Percentiles rank a stretch among this genome's conserved stretches.
These are phyloP conservation scores for Crioceris asparagi DNA, from an alignment of 2,888 invertebrate genomes.

Conservation along the genomic window DNA sequence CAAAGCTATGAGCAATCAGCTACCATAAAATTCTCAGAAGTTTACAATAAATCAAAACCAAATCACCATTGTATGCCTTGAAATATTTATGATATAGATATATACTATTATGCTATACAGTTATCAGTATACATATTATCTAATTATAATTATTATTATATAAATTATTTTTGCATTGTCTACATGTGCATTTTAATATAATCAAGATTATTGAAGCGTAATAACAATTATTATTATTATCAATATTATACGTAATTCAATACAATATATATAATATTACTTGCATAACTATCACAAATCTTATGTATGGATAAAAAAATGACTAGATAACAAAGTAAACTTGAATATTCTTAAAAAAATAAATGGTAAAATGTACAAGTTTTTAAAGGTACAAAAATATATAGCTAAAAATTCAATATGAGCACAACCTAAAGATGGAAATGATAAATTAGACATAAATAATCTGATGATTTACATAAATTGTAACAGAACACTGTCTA, in stretches of 20 bases:
- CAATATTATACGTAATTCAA: conserved; percentile 12
- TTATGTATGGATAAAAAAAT: conserved; percentile 11
- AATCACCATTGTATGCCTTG: too few relatives aligned
- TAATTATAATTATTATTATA: too few relatives aligned
- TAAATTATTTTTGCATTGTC: conserved; percentile 23
- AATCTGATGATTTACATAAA: conserved; percentile 22
- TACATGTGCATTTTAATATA: conserved; percentile 23
- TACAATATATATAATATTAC: conserved; percentile 20
- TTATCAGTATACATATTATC: too few relatives aligned
- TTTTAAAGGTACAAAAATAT: conserved; percentile 3
- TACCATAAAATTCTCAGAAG: too few relatives aligned
- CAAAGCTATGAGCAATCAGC: too few relatives aligned
- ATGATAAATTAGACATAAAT: background rate
- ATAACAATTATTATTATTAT: conserved; percentile 10
- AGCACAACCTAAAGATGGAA: background rate
- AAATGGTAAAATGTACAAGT: background rate
- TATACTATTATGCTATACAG: too few relatives aligned
- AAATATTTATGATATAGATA: too few relatives aligned
- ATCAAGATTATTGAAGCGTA: conserved; percentile 6
- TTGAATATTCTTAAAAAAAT: too few relatives aligned
- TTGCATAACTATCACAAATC: conserved; percentile 26
- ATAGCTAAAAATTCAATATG: conserved; percentile 1
- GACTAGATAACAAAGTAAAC: conserved; percentile 20
- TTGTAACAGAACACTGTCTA: conserved; percentile 29
- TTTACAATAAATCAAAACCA: too few relatives aligned